Base-by-base conservation (phyloP, 2,113 vertebrate species). In the Chrysochloris asiatica region DNA sequence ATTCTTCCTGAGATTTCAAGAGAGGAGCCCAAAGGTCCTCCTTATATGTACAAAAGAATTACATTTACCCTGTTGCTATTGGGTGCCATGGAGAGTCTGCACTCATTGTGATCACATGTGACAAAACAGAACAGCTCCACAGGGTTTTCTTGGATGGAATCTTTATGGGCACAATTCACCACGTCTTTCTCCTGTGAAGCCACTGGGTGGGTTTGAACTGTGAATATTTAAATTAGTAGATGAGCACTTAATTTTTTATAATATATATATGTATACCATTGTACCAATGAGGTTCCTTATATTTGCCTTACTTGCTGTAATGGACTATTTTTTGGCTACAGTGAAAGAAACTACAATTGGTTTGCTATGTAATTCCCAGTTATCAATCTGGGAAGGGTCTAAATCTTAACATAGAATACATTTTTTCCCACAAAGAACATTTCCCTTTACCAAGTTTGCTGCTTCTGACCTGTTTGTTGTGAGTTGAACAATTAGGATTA, bases 1-100 rank as follows among this genome's bases (percentile, higher is more conserved):
- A 89, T 83, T 92, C 28, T 78, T 54, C 10, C n/a, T 84, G 41
- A 52, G 50, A 86, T 83, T 93, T 94, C 61, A 86, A 90, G 28
- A 86, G 28, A 63, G 2, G 41, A 8, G 5, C 47, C 14, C 52
- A 14, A 67, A 79, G 6, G 3, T 8, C 30, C 1, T 77, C 88
- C 41, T 89, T 79, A n/a, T 11, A 83, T 11, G 26, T 77, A 14
- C 59, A 59, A 83, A 92, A 80, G 43, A 80, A 83, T 92, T 52
- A 22, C 36, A 38, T 16, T 80, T 92, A 21, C 36, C 43, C 61
- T 83, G 67, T 67, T 67, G n/a, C 22, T 21, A 69, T 24, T 22
- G 36, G 36, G 21, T 38, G 17, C 21, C 36, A 0, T 22, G 19
- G 36, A 69, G 3, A 69, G 3, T 69, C 67, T 22, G 67, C 8